These are phyloP conservation scores for Hydraecia micacea DNA, from an alignment of 2,888 invertebrate genomes.

Conservation along the genomic window DNA sequence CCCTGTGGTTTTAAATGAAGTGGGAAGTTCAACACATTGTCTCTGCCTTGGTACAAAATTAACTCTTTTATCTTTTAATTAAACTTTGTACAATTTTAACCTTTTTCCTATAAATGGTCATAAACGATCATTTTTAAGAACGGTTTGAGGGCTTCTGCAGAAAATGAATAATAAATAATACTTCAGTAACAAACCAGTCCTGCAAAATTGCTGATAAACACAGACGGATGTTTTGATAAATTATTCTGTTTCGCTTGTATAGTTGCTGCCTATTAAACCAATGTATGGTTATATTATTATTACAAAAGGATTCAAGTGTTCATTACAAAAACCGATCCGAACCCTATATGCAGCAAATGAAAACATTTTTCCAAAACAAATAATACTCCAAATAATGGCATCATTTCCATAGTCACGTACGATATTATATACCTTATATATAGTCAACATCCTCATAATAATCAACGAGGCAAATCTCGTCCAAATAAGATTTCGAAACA, in stretches of 20 bases:
- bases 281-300: background rate
- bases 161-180: background rate
- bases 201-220: background rate
- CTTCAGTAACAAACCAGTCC: background rate
- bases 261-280: background rate
- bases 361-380: background rate
- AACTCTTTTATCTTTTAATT: slow-evolving; percentile 17
- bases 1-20: slow-evolving; percentile 58
- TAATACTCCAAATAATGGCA: slow-evolving; percentile 2
- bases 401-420: slow-evolving; percentile 35
- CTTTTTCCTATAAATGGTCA: background rate
- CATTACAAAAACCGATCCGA: background rate
- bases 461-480: slow-evolving; percentile 48
- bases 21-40: slow-evolving; percentile 53
- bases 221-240: background rate
- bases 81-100: background rate
- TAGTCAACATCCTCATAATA: slow-evolving; percentile 27
- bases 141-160: background rate
- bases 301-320: background rate
- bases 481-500: slow-evolving; percentile 43
- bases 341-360: background rate
- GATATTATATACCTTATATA: slow-evolving; percentile 19
- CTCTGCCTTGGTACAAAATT: slow-evolving; percentile 24
- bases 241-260: background rate
- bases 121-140: background rate